A percentile compares a stretch with the other conserved stretches of the same genome.
phyloP scores from a whole-genome alignment of 2,113 vertebrate genomes.

The Melanocharis versteri region DNA sequence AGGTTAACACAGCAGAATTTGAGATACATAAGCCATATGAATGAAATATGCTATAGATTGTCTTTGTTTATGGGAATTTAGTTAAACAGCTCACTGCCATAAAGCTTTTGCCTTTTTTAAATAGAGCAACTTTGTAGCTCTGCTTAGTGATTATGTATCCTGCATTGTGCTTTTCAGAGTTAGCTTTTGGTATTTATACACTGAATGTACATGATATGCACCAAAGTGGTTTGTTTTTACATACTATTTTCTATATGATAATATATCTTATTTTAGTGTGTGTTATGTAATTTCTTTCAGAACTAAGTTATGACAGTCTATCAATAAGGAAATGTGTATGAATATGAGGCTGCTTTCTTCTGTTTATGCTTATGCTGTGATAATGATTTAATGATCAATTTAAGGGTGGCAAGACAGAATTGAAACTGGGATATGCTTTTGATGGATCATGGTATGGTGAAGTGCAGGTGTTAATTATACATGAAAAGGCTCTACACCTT shows the following conservation, averaged over 20 bases:
- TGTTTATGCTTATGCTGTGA: not conserved
- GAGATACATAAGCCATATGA: not conserved
- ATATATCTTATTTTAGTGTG: not conserved
- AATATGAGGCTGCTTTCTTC: constrained; percentile 4
- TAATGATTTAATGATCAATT: constrained; percentile 18
- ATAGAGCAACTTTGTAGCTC: not conserved
- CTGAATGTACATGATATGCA: not conserved
- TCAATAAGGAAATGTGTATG: constrained; percentile 47
- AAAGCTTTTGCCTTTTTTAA: not conserved
- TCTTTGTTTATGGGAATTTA: not conserved
- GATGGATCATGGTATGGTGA: not conserved
- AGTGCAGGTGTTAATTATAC: not conserved
- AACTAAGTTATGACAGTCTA: constrained; percentile 39
- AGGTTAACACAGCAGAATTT: not conserved
- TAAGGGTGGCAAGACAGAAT: not conserved
- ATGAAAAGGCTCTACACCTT: not conserved
- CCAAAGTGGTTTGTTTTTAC: constrained; percentile 17
- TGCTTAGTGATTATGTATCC: not conserved
- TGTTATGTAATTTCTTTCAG: not conserved
- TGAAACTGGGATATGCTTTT: not conserved
- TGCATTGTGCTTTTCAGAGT: not conserved
- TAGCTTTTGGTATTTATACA: not conserved
- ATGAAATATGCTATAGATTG: not conserved
- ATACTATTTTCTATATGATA: not conserved
- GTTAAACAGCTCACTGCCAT: not conserved